Conservation (phyloP, 2,888 invertebrate species). For the Catocala nupta region DNA sequence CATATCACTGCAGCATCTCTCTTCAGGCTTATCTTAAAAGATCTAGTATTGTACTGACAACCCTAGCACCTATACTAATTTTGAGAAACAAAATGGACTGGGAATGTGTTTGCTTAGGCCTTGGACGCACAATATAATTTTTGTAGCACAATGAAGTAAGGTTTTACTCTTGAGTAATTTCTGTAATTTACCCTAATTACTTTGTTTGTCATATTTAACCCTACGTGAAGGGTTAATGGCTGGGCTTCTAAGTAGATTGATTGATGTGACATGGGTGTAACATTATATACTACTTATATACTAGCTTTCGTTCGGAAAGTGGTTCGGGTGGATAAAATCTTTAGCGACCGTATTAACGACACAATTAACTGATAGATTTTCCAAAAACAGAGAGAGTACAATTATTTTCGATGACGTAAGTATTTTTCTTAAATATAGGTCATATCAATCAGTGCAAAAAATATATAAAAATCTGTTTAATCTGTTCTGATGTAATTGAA, state of each 20-base stretch:
- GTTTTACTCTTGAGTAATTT: constrained; percentile 14
- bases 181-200: constrained; percentile 22
- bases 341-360: too few relatives aligned
- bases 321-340: too few relatives aligned
- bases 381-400: too few relatives aligned
- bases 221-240: neutral
- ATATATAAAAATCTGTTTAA: too few relatives aligned
- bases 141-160: constrained; percentile 28
- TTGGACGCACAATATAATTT: constrained; percentile 39
- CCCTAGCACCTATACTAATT: constrained; percentile 17
- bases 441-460: too few relatives aligned
- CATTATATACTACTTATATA: too few relatives aligned
- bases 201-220: constrained; percentile 1
- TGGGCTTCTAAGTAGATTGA: neutral
- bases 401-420: too few relatives aligned
- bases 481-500: too few relatives aligned
- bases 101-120: constrained; percentile 45
- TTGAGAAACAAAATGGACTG: constrained; percentile 31
- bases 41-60: neutral
- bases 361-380: too few relatives aligned
- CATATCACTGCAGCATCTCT: too few relatives aligned
- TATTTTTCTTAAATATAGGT: too few relatives aligned
- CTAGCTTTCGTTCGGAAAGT: too few relatives aligned
- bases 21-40: neutral
- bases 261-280: neutral